Base-by-base conservation (phyloP, 53 echinoderm and acorn worm genomes). In the Holothuria scabra region DNA sequence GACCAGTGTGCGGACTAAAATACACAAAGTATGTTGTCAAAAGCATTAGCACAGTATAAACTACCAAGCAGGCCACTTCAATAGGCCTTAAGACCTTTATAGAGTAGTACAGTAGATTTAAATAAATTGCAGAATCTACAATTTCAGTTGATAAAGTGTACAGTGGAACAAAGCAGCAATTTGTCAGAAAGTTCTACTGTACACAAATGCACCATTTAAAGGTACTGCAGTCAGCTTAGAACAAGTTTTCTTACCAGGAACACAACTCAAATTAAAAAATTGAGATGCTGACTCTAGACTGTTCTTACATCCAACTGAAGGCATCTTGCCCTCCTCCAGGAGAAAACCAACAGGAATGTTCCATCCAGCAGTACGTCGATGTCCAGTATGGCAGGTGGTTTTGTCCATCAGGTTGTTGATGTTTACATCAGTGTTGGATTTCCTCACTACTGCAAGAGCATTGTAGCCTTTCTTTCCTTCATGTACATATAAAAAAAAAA, bases 361-460 rank as follows among this genome's bases (percentile, higher is more conserved):
- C 97, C 97, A 97, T 13, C 97, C 97, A 1, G 97, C 97, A 1
- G 97, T 91, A 72, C 91, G 81, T 44, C 72, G 84, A 28, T 94
- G 76, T 0, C 97, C 97, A 0, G 93, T 94, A 57, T 97, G 97
- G 24, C 97, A 97, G 2, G 90, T 88, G 18, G 75, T 90, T 80
- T 87, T 97, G 0, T 87, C 90, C 5, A 23, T 37, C 16, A 94
- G 90, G 70, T 72, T 88, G 2, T 64, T 56, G 1, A 92, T 18
- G 74, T 18, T 86, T 48, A 97, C 21, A 44, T 11, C 64, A 19
- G 90, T 67, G 69, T 90, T 85, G 41, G 28, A 52, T 19, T 66
- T 85, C 19, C 78, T 67, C 4, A 88, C 94, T 21, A 92, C 92
- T 22, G 97, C 97, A 41, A 97, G 86, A 26, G 92, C 97, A 31